Conservation (phyloP, 1,140 invertebrate species). For the Pogonus chalceus region DNA sequence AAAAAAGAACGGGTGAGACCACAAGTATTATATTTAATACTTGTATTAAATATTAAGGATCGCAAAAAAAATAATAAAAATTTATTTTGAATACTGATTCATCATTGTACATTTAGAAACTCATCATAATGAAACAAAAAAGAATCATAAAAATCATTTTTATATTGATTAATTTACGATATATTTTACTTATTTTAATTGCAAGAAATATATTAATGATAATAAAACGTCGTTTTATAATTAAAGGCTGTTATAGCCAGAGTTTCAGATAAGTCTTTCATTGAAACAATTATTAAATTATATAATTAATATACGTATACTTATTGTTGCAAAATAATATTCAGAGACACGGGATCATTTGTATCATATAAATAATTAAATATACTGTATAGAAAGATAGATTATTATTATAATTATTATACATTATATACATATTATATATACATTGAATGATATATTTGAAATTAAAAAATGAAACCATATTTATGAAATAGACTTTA, state of each 20-base stretch:
- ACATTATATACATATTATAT: slow-evolving; percentile 26
- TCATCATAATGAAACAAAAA: background rate
- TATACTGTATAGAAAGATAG: slow-evolving; percentile 31
- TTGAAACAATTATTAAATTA: slow-evolving; percentile 10
- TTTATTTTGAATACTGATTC: too few relatives aligned
- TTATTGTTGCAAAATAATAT: slow-evolving; percentile 26
- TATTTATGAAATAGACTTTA: slow-evolving; percentile 29
- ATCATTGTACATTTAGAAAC: background rate
- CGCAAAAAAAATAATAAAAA: too few relatives aligned
- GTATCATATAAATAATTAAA: slow-evolving; percentile 29
- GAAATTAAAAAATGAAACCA: slow-evolving; percentile 20
- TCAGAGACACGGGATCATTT: slow-evolving; percentile 32
- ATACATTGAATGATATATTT: slow-evolving; percentile 5
- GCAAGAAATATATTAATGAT: background rate
- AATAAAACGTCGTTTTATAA: background rate
- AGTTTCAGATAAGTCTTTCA: slow-evolving; percentile 18
- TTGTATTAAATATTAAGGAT: too few relatives aligned
- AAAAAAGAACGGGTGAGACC: too few relatives aligned
- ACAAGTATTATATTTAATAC: too few relatives aligned
- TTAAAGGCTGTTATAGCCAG: slow-evolving; percentile 4
- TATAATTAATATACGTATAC: slow-evolving; percentile 23
- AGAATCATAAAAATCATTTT: slow-evolving; percentile 8
- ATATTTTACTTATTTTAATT: background rate
- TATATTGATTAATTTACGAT: slow-evolving; percentile 1
- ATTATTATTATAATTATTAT: slow-evolving; percentile 27